These are phyloP conservation scores for Drosophila oshimai DNA, from an alignment of 1,140 invertebrate species.

Conservation along the genomic window DNA sequence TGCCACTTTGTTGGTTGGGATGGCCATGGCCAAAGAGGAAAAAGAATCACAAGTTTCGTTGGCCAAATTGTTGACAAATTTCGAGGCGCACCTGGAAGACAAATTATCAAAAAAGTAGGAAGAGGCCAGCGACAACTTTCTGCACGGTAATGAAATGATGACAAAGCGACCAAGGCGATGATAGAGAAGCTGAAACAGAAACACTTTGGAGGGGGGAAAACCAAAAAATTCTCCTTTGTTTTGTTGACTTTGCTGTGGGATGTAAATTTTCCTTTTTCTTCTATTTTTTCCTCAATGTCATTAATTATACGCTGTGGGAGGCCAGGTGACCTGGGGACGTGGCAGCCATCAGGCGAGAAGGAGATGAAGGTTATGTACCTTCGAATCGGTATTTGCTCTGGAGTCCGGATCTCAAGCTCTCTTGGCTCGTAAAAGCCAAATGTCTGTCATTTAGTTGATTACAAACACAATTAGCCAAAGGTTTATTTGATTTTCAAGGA, in stretches of 20 bases:
- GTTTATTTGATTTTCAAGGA: conserved; percentile 75
- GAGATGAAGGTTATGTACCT: conserved; percentile 13
- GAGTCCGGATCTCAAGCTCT: conserved; percentile 8
- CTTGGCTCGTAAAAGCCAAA: conserved; percentile 51
- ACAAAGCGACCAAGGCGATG: conserved; percentile 69
- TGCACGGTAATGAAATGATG: conserved; percentile 77
- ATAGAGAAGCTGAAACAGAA: too few species aligned
- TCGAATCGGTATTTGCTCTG: conserved; percentile 48
- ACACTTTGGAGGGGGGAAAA: too few species aligned
- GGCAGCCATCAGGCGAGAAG: conserved; percentile 3
- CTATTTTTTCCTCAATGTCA: conserved; percentile 29
- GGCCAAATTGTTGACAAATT: conserved; percentile 79
- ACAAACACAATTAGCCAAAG: conserved; percentile 76
- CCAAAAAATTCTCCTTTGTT: conserved; percentile 56
- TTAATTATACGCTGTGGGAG: conserved; percentile 57
- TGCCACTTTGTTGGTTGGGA: conserved; percentile 57
- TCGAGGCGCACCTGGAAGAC: conserved; percentile 77
- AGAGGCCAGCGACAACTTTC: conserved; percentile 42
- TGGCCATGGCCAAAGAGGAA: conserved; percentile 8
- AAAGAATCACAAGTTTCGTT: conserved; percentile 68
- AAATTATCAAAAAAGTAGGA: conserved; percentile 61
- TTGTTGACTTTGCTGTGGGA: conserved; percentile 50
- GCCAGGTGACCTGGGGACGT: conserved; percentile 36
- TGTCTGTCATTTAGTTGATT: conserved; percentile 77
- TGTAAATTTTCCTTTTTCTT: conserved; percentile 58